phyloP scores from a whole-genome alignment of 2,113 vertebrate genomes.

The Amblyopsis rosae region DNA sequence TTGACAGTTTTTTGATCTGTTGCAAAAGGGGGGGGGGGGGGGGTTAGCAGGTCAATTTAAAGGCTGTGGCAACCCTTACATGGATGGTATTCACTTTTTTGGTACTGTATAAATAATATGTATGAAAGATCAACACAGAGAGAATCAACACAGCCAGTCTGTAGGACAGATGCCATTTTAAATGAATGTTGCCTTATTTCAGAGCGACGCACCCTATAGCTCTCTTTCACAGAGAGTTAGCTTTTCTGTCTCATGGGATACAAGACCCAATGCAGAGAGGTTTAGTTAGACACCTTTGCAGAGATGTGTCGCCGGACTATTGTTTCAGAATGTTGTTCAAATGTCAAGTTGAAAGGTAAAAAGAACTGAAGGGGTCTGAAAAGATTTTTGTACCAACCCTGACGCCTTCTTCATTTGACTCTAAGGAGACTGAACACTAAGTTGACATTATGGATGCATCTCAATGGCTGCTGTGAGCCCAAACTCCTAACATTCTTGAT shows the following conservation, averaged over 20 bases:
- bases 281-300: constrained; percentile 47
- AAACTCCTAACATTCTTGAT: constrained; percentile 67
- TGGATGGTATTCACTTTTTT: constrained; percentile 42
- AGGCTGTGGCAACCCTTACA: constrained; percentile 30
- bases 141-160: constrained; percentile 46
- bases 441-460: constrained; percentile 59
- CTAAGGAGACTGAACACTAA: constrained; percentile 55
- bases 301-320: constrained; percentile 49
- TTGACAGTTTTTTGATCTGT: not conserved
- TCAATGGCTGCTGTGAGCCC: constrained; percentile 66
- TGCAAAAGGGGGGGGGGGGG: constrained; percentile 12
- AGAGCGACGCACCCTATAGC: constrained; percentile 61
- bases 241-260: constrained; percentile 51
- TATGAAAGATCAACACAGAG: constrained; percentile 53
- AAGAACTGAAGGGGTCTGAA: constrained; percentile 59
- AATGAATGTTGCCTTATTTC: constrained; percentile 75
- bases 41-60: constrained; percentile 17
- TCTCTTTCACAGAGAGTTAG: constrained; percentile 48
- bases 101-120: constrained; percentile 41
- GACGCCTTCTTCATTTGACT: constrained; percentile 62
- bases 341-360: constrained; percentile 58
- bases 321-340: constrained; percentile 50
- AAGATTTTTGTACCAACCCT: constrained; percentile 50
- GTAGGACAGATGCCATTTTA: constrained; percentile 71
- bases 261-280: constrained; percentile 38